phyloP scores from a whole-genome alignment of 2,113 vertebrate species.

The Platysteira castanea region DNA sequence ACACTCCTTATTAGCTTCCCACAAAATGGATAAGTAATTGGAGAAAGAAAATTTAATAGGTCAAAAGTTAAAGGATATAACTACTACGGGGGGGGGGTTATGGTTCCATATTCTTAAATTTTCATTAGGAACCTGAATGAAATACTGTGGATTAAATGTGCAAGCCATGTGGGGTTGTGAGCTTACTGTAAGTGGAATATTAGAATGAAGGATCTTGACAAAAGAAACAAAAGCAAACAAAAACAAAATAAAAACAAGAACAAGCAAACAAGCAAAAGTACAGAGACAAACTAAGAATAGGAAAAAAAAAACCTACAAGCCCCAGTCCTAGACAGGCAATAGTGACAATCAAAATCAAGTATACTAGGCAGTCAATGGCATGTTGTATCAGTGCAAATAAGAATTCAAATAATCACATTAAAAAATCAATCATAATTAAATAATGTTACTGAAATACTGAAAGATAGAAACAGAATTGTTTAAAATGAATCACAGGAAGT shows the following conservation, averaged over 20 bases:
- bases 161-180: accelerated
- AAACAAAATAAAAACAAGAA: not conserved
- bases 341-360: not conserved
- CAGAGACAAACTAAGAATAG: not conserved
- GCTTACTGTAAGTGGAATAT: not conserved
- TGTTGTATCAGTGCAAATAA: not conserved
- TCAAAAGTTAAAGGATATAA: not conserved
- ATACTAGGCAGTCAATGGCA: not conserved
- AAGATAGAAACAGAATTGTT: not conserved
- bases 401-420: not conserved
- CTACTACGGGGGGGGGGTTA: not conserved
- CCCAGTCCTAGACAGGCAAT: not conserved
- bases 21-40: not conserved
- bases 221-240: not conserved
- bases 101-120: not conserved
- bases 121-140: not conserved
- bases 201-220: not conserved
- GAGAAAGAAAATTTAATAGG: not conserved
- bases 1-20: not conserved
- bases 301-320: accelerated
- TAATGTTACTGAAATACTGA: not conserved
- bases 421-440: not conserved
- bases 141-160: not conserved
- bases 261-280: not conserved
- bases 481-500: not conserved